Base-by-base conservation (phyloP, 2,888 invertebrate genomes). In the Hydrotaea cyrtoneurina region DNA sequence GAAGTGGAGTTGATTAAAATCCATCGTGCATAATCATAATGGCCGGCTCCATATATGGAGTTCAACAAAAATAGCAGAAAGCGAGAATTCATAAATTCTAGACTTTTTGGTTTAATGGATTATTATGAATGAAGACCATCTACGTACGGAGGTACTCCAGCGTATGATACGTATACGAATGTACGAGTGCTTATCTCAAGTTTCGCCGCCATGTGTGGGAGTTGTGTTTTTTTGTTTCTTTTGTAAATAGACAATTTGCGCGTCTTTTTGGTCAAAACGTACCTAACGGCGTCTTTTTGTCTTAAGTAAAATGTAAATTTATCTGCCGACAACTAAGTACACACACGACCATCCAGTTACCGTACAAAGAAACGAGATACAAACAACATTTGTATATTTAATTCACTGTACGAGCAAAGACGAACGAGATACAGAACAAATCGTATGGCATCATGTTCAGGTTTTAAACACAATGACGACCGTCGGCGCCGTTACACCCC, bases 1-100 rank as follows among this genome's bases (percentile, higher is more conserved):
- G 69, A n/a, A 85, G 23, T 55, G 57, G 59, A 26, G 59, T 19
- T 82, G n/a, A 8, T 66, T 31, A 53, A 73, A 78, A 81, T 73
- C 64, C 83, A 78, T 77, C 83, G 74, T 43, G 53, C 59, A 46
- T 46, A 69, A 23, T 59, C 43, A 73, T 81, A 79, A 81, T 81
- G 75, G 79, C 46, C 73, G 78, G 50, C 80, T 78, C 78, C 72
- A 39, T 72, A 36, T 72, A 23, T 64, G 43, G 62, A 62, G 23
- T 62, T 62, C 39, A 39, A 23, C 23, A 31, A 59, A 13, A 59
- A 59, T 26, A 59, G 57, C n/a, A 31, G 26, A 62, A 62, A 26
- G 15, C 23, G 15, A 36, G 62, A 31, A 62, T 31, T 62, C 15
- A 31, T 31, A 62, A 62, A 62, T 31, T 31, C 15, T 62, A 62